Evolutionary conservation across 2,113 vertebrate genomes (phyloP).

Genomic region (Tauraco erythrolophus): DNA sequence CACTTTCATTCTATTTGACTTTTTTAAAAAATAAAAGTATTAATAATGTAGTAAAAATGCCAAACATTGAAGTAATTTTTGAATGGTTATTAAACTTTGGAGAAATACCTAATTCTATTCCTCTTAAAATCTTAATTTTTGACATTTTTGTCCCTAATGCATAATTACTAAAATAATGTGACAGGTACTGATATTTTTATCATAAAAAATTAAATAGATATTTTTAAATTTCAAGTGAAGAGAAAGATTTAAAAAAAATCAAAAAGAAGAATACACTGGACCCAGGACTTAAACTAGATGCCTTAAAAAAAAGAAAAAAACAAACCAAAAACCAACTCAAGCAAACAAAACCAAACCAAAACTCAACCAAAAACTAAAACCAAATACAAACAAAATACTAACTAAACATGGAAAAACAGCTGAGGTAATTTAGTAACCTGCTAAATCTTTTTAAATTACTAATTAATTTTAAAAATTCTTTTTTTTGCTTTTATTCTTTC

Average conservation of each 20-base stretch:
- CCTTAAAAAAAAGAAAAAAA: neutral
- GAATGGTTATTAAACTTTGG: neutral
- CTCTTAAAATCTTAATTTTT: neutral
- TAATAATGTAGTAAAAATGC: neutral
- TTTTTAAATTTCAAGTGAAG: neutral
- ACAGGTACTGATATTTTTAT: neutral
- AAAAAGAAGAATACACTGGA: neutral
- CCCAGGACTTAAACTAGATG: neutral
- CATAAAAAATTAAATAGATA: neutral
- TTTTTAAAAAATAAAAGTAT: neutral
- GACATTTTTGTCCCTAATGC: neutral
- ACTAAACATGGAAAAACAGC: neutral
- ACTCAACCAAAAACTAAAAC: fast-evolving
- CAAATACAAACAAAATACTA: neutral
- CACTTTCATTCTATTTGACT: neutral
- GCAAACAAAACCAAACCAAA: neutral
- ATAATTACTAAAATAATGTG: neutral
- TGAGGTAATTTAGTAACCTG: neutral
- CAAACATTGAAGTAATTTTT: neutral
- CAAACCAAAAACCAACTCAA: too few species aligned
- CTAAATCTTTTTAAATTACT: neutral
- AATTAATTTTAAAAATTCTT: neutral
- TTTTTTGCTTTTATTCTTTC: neutral
- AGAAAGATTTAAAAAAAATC: neutral
- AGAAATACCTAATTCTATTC: neutral